Percentiles rank a stretch among this genome's conserved stretches.
Evolutionary conservation across 37 sponge, comb jelly and placozoan species (phyloP).

Genomic region (Cladorhizidae sp.): DNA sequence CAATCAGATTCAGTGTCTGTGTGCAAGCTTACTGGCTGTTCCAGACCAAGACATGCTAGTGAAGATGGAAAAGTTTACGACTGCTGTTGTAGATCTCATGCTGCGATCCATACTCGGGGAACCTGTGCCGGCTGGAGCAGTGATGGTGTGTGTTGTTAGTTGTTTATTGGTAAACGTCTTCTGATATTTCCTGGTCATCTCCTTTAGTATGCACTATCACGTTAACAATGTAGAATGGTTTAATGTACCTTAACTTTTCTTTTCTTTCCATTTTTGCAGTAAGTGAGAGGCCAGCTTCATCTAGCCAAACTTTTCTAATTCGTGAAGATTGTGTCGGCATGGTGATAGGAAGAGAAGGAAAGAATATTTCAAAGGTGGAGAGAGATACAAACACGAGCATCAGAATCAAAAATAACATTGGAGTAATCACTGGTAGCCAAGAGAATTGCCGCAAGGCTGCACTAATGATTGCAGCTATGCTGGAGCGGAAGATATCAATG

Average conservation of each 20-base stretch:
- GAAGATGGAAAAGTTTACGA: not conserved
- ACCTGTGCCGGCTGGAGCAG: too few relatives aligned
- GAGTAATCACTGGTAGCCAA: slow-evolving; percentile 37
- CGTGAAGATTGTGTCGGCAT: slow-evolving; percentile 72
- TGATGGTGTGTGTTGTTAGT: too few relatives aligned
- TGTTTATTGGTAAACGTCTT: too few relatives aligned
- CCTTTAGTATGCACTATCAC: too few relatives aligned
- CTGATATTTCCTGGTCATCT: too few relatives aligned
- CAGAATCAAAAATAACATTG: slow-evolving; percentile 28
- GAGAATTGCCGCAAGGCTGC: slow-evolving; percentile 49
- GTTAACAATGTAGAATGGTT: not conserved
- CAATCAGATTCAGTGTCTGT: not conserved
- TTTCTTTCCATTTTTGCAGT: not conserved
- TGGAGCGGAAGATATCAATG: slow-evolving; percentile 10
- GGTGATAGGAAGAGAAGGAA: slow-evolving; percentile 79
- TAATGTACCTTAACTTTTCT: not conserved
- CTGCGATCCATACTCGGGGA: not conserved
- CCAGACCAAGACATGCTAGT: not conserved
- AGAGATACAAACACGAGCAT: slow-evolving; percentile 62
- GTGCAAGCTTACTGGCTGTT: not conserved
- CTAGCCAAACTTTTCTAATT: too few relatives aligned
- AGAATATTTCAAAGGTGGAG: slow-evolving; percentile 61
- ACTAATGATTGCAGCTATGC: slow-evolving; percentile 11
- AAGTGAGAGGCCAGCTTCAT: not conserved
- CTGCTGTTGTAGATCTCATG: not conserved